A percentile compares a stretch with the other conserved stretches of the same genome.
Evolutionary conservation across 2,888 invertebrate species (phyloP).

Genomic region (Diarsia dahlii): DNA sequence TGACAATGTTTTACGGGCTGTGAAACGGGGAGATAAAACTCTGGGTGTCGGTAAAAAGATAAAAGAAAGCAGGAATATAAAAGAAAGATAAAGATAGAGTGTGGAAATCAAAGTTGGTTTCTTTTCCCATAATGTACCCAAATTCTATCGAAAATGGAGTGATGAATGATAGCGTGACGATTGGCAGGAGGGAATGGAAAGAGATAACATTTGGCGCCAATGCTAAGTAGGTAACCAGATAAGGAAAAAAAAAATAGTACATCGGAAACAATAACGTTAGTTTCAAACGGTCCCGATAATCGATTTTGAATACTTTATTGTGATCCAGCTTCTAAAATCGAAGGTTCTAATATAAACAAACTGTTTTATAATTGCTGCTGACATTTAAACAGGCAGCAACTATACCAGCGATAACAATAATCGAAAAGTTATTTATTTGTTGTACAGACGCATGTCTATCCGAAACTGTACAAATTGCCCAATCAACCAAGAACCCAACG

Average conservation of each 20-base stretch:
- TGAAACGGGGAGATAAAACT: constrained; percentile 29
- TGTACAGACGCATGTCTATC: too few relatives aligned
- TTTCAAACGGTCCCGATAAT: background rate
- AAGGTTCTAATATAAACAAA: too few relatives aligned
- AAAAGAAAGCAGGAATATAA: background rate
- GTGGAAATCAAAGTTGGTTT: background rate
- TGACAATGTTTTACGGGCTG: constrained; percentile 39
- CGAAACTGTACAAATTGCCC: too few relatives aligned
- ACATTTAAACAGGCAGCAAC: too few relatives aligned
- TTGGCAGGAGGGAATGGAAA: background rate
- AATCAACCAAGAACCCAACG: too few relatives aligned
- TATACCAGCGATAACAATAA: too few relatives aligned
- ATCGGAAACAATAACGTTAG: background rate
- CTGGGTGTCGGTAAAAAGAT: background rate
- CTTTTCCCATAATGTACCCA: background rate
- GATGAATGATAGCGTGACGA: background rate
- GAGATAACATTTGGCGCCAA: background rate
- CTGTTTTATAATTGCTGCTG: too few relatives aligned
- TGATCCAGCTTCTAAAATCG: too few relatives aligned
- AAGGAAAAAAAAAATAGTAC: background rate
- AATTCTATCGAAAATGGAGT: background rate
- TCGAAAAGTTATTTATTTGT: too few relatives aligned
- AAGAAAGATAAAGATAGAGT: background rate
- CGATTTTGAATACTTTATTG: background rate
- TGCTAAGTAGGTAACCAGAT: background rate